A percentile compares a stretch with the other conserved stretches of the same genome.
Conservation (phyloP, 2,797 vertebrate species). For the Cirrhinus mrigala region DNA sequence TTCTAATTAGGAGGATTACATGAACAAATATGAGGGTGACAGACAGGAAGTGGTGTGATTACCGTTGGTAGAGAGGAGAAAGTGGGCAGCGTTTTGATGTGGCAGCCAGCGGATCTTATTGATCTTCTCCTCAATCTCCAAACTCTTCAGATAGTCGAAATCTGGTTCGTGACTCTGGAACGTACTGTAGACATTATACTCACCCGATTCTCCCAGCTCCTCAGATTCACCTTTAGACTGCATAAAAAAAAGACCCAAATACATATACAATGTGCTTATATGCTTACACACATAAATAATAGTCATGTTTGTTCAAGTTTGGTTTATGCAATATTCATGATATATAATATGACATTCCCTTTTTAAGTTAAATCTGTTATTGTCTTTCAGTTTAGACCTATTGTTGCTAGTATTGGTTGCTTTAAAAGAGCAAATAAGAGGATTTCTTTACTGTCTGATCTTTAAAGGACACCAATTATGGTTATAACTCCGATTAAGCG, state of each 20-base stretch:
- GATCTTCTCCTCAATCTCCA: conserved; percentile 99
- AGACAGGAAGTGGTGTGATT: conserved; percentile 55
- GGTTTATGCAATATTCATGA: background rate
- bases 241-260: conserved; percentile 25
- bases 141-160: conserved; percentile 98
- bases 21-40: background rate
- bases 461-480: no score
- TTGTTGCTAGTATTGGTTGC: background rate
- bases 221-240: conserved; percentile 91
- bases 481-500: no score
- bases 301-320: background rate
- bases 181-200: conserved; percentile 99
- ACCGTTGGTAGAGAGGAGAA: conserved; percentile 97
- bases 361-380: background rate
- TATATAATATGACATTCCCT: background rate
- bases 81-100: conserved; percentile 95
- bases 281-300: conserved; percentile 14
- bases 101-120: conserved; percentile 99
- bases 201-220: conserved; percentile 88
- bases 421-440: background rate
- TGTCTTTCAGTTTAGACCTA: background rate
- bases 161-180: conserved; percentile 99
- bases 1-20: background rate
- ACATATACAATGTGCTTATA: background rate
- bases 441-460: background rate